phyloP scores from a whole-genome alignment of 2,797 vertebrate species.

The Oreochromis grahami region DNA sequence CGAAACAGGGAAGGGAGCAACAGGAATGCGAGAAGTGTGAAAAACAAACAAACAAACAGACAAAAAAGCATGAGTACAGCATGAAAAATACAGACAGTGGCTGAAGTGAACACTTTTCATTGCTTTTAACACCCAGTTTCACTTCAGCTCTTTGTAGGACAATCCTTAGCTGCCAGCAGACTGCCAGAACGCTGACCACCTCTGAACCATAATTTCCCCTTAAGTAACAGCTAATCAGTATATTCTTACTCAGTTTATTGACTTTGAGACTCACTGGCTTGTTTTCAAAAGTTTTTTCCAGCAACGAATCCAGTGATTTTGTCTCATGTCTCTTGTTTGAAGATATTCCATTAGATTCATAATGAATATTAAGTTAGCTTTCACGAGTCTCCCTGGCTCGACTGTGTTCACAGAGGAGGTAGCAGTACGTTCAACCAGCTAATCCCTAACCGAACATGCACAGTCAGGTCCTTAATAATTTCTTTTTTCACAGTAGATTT shows the following conservation, averaged over 20 bases:
- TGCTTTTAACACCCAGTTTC: background rate
- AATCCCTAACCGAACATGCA: background rate
- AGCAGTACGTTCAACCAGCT: background rate
- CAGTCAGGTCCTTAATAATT: background rate
- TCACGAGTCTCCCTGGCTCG: background rate
- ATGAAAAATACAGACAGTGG: background rate
- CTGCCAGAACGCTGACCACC: background rate
- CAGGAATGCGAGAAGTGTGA: background rate
- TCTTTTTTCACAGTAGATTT: background rate
- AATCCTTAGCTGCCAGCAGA: background rate
- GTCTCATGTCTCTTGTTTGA: accelerated
- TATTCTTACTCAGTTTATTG: background rate
- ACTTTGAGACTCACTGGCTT: background rate
- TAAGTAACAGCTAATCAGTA: background rate
- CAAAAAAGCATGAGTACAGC: background rate
- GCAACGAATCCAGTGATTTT: background rate
- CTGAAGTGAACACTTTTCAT: background rate
- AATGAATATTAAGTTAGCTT: background rate
- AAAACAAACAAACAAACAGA: background rate
- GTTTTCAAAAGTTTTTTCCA: background rate
- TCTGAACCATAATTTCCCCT: background rate
- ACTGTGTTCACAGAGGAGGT: background rate
- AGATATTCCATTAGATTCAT: background rate
- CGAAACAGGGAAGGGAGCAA: accelerated
- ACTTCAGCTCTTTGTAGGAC: accelerated